Percentiles rank a stretch among this genome's conserved stretches.
These are phyloP conservation scores for Hydrozoanthus tunicans DNA, from an alignment of 64 coral and sea anemone species.

Conservation along the genomic window DNA sequence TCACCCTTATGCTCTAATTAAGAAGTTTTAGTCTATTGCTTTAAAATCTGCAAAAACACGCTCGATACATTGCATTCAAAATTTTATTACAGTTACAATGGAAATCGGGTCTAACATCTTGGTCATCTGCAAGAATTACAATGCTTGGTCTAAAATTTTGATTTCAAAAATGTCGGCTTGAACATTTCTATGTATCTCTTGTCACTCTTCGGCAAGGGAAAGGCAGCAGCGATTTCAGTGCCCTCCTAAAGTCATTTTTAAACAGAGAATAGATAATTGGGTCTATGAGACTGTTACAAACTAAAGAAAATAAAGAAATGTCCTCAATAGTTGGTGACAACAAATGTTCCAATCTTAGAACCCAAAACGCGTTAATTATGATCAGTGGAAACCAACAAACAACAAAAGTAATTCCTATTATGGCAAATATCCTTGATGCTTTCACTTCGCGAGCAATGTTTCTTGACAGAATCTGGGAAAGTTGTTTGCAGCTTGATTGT, in stretches of 20 bases:
- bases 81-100: too few species aligned
- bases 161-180: too few species aligned
- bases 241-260: constrained; percentile 22
- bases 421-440: constrained; percentile 20
- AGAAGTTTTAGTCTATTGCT: too few species aligned
- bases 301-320: constrained; percentile 41
- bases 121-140: too few species aligned
- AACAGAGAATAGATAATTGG: constrained; percentile 44
- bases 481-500: neutral
- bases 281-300: constrained; percentile 20
- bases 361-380: constrained; percentile 23
- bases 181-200: too few species aligned
- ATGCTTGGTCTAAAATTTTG: too few species aligned
- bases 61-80: too few species aligned
- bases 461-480: neutral
- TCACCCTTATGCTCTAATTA: too few species aligned
- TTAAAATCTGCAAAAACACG: too few species aligned
- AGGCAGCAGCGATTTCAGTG: neutral
- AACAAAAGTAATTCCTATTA: constrained; percentile 16
- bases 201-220: too few species aligned
- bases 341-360: neutral
- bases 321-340: neutral
- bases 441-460: constrained; percentile 8
- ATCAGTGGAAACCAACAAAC: constrained; percentile 45
- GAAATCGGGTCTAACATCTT: too few species aligned